Conservation (phyloP, 2,797 vertebrate species). For the Synaphobranchus kaupii region DNA sequence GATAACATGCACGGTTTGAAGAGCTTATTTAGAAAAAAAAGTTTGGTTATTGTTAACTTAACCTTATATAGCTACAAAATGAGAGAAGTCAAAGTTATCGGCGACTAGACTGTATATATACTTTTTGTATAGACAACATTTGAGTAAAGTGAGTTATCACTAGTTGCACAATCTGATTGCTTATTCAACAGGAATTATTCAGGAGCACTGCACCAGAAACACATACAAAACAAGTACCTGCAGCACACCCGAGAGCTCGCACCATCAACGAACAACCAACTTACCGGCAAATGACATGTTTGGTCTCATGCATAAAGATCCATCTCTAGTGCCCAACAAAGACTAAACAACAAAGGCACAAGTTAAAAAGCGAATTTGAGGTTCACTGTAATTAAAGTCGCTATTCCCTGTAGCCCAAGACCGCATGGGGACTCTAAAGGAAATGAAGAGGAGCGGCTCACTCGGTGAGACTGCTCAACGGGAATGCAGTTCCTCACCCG, state of each 20-base stretch:
- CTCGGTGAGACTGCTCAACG: neutral
- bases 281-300: neutral
- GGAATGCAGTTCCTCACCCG: neutral
- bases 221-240: neutral
- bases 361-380: neutral
- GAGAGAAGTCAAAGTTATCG: neutral
- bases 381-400: neutral
- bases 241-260: neutral
- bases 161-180: neutral
- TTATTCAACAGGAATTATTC: neutral
- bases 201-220: neutral
- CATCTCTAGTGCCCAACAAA: neutral
- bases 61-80: no score
- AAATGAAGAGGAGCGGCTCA: neutral
- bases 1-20: neutral
- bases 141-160: neutral
- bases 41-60: no score
- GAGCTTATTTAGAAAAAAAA: no score
- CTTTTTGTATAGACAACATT: neutral
- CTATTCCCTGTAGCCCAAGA: no score
- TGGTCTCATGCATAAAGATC: neutral
- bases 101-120: neutral
- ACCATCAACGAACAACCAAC: neutral
- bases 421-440: neutral
- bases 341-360: neutral